Conservation (phyloP, 92 coral and sea anemone species). For the Siderastrea radians region DNA sequence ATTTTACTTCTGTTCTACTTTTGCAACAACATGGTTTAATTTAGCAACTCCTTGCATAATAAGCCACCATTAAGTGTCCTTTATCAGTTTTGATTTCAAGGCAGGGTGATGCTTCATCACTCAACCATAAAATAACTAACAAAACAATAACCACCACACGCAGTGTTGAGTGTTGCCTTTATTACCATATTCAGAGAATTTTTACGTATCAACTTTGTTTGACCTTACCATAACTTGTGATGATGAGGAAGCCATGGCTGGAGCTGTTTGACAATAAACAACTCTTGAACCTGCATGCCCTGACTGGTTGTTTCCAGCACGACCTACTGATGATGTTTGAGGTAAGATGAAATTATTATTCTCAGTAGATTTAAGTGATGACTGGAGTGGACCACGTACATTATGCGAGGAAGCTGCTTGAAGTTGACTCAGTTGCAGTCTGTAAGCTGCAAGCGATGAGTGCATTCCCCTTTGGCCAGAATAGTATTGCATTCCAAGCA, state of each 20-base stretch:
- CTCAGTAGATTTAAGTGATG: slow-evolving; percentile 9
- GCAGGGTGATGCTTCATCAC: not conserved
- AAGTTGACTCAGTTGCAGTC: slow-evolving; percentile 28
- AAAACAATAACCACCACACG: not conserved
- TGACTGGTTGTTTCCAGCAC: slow-evolving; percentile 21
- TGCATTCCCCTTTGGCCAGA: slow-evolving; percentile 24
- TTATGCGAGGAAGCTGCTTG: slow-evolving; percentile 22
- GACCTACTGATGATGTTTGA: slow-evolving; percentile 3
- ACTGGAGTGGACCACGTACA: slow-evolving; percentile 12
- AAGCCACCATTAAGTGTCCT: too few species aligned
- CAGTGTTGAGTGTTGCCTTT: not conserved
- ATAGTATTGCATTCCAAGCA: slow-evolving; percentile 26
- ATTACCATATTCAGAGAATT: not conserved
- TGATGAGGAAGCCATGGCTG: slow-evolving; percentile 46
- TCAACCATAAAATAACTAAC: not conserved
- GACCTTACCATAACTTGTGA: slow-evolving; percentile 24
- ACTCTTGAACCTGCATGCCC: slow-evolving; percentile 32
- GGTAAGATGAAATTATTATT: slow-evolving; percentile 13
- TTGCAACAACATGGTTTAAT: too few species aligned
- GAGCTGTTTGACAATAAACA: slow-evolving; percentile 42
- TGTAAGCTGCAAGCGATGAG: slow-evolving; percentile 27
- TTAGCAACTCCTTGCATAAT: too few species aligned
- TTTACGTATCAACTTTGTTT: not conserved
- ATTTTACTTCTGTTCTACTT: too few species aligned
- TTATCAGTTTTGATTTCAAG: not conserved